Conservation (phyloP, 64 coral and sea anemone species). For the Montipora efflorescens region DNA sequence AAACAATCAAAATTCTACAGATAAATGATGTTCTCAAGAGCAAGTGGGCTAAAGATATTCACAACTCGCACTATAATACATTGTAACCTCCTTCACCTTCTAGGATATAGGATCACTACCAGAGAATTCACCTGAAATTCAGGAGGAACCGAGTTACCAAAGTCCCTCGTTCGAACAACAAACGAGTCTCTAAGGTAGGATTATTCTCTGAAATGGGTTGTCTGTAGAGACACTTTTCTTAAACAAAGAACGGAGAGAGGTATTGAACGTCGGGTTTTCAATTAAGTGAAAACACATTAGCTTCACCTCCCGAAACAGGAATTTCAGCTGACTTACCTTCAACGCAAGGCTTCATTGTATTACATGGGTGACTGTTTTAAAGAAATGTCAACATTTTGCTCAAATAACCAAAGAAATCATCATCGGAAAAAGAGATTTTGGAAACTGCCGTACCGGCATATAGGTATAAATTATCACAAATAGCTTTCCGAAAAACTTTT, state of each 20-base stretch:
- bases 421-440: neutral
- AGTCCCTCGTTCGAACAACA: neutral
- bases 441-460: neutral
- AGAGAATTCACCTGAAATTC: neutral
- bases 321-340: slow-evolving; percentile 42
- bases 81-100: neutral
- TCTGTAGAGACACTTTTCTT: neutral
- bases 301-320: slow-evolving; percentile 6
- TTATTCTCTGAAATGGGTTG: neutral
- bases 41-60: neutral
- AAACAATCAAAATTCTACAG: neutral
- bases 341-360: slow-evolving; percentile 17
- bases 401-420: neutral
- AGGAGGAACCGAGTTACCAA: neutral
- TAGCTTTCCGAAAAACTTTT: neutral
- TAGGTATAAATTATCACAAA: neutral
- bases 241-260: neutral
- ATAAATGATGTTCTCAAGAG: neutral
- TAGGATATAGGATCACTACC: neutral
- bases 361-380: neutral
- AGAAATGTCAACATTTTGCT: slow-evolving; percentile 7
- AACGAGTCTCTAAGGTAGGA: neutral
- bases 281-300: slow-evolving; percentile 20
- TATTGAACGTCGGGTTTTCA: neutral
- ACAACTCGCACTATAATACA: neutral